Evolutionary conservation across 2,888 invertebrate species (phyloP).

Genomic region (Nemoura dubitans): DNA sequence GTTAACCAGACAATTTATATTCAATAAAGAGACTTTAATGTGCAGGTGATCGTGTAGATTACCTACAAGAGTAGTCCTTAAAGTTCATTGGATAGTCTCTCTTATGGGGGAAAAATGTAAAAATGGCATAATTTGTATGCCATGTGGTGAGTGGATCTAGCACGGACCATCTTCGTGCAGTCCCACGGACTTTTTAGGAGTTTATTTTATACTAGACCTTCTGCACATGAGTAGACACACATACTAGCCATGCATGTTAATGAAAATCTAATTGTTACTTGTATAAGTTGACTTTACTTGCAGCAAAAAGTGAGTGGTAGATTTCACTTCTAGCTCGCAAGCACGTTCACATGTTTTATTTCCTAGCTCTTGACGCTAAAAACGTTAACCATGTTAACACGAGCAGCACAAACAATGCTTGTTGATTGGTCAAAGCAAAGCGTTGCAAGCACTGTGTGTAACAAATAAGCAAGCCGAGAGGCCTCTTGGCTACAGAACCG

Average conservation of each 20-base stretch:
- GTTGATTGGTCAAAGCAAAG: conserved; percentile 31
- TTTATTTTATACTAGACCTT: background rate
- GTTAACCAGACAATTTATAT: conserved; percentile 12
- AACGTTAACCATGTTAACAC: background rate
- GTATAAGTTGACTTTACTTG: background rate
- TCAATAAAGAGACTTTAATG: background rate
- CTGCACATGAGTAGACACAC: background rate
- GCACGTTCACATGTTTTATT: background rate
- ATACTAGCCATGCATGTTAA: background rate
- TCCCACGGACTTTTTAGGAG: background rate
- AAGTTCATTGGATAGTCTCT: background rate
- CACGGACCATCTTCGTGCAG: background rate
- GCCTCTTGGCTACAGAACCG: no score
- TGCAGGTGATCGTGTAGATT: background rate
- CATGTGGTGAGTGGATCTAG: background rate
- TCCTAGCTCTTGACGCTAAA: conserved; percentile 12
- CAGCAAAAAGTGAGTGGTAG: conserved; percentile 4
- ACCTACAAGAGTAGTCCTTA: background rate
- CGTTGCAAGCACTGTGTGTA: background rate
- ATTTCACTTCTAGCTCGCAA: background rate
- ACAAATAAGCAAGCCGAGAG: background rate
- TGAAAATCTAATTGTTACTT: conserved; percentile 12
- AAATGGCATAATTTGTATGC: background rate
- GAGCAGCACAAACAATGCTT: background rate
- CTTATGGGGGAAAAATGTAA: background rate